Conservation (phyloP, 2,888 invertebrate genomes). For the Polydesmus complanatus region DNA sequence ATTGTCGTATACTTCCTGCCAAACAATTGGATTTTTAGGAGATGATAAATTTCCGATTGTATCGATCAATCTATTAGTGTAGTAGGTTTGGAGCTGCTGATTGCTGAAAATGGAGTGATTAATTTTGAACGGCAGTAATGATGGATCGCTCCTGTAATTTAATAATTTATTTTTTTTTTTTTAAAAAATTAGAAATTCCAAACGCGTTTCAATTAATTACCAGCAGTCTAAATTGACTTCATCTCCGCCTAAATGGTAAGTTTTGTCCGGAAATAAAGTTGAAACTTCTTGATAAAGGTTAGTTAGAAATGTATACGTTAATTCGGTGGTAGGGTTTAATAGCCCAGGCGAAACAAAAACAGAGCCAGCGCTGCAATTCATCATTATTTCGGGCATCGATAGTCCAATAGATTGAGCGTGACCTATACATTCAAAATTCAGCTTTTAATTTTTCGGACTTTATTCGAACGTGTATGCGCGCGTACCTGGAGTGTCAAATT, state of each 20-base stretch:
- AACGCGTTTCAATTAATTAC: too few relatives aligned
- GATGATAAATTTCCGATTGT: constrained; percentile 36
- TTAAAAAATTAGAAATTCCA: too few relatives aligned
- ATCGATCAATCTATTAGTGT: constrained; percentile 46
- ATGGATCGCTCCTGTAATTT: constrained; percentile 45
- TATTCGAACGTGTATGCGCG: too few relatives aligned
- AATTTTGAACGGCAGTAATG: constrained; percentile 47
- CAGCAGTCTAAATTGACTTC: constrained; percentile 74
- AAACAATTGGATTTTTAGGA: constrained; percentile 48
- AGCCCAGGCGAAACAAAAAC: too few relatives aligned
- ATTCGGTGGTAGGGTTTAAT: constrained; percentile 54
- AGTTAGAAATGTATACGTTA: constrained; percentile 51
- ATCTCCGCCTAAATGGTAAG: constrained; percentile 84
- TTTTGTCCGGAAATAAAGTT: constrained; percentile 58
- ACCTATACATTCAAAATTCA: too few relatives aligned
- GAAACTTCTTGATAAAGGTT: constrained; percentile 53
- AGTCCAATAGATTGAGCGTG: constrained; percentile 78
- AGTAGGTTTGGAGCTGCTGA: constrained; percentile 49
- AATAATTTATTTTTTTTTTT: background rate
- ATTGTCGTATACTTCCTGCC: constrained; percentile 81
- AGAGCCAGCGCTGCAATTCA: constrained; percentile 48
- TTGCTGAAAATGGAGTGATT: constrained; percentile 41
- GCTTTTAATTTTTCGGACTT: too few relatives aligned
- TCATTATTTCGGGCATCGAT: constrained; percentile 56
- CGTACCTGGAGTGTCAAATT: constrained; percentile 86